Conservation (phyloP, 1,140 invertebrate species). For the Drosophila bifasciata region DNA sequence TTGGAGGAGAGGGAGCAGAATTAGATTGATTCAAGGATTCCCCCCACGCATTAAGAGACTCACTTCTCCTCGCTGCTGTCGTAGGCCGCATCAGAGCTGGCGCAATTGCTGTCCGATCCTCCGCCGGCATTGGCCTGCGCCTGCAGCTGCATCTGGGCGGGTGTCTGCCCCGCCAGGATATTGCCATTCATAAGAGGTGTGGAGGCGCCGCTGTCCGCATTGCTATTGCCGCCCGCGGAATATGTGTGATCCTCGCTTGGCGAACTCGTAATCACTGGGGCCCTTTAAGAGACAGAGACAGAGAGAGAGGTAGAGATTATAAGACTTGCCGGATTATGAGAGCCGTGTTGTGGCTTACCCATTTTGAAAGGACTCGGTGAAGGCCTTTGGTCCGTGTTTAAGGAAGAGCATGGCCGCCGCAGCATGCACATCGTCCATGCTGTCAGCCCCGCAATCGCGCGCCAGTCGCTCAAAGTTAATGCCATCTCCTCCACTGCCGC, state of each 20-base stretch:
- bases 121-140: constrained; percentile 24
- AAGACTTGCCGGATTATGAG: background rate
- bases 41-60: constrained; percentile 17
- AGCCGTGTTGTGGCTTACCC: constrained; percentile 54
- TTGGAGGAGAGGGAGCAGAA: background rate
- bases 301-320: background rate
- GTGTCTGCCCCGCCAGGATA: constrained; percentile 22
- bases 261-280: constrained; percentile 88
- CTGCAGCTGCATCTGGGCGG: constrained; percentile 40
- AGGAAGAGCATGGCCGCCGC: constrained; percentile 92
- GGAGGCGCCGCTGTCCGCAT: constrained; percentile 75
- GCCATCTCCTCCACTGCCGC: too few species aligned
- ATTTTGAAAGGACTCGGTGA: constrained; percentile 80
- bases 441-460: constrained; percentile 84
- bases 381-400: constrained; percentile 88
- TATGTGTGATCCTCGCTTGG: constrained; percentile 93
- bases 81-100: constrained; percentile 85
- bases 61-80: constrained; percentile 86
- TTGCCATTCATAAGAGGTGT: constrained; percentile 76
- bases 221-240: constrained; percentile 85
- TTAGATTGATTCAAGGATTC: background rate
- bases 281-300: constrained; percentile 24
- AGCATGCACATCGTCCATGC: constrained; percentile 90
- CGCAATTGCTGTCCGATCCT: constrained; percentile 74
- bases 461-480: constrained; percentile 76